phyloP scores from a whole-genome alignment of 2,113 vertebrate species.

The Danionella cerebrum region DNA sequence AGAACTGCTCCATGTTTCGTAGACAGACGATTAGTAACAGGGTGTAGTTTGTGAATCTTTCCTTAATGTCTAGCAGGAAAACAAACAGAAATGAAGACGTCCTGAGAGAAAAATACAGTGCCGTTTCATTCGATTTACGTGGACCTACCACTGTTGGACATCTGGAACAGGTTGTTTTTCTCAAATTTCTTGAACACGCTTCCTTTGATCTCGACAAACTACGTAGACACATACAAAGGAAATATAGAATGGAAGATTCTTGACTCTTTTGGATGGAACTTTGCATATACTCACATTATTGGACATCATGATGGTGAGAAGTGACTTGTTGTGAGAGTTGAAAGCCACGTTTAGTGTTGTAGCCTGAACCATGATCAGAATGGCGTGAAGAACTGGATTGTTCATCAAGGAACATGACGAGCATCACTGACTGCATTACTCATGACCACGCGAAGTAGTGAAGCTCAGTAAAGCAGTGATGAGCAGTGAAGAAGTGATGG shows the following conservation, averaged over 20 bases:
- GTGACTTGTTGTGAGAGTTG: constrained; percentile 98
- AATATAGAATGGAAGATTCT: neutral
- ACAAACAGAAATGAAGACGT: neutral
- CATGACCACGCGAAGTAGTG: no score
- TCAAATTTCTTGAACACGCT: constrained; percentile 99
- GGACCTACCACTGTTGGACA: constrained; percentile 94
- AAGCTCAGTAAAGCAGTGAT: no score
- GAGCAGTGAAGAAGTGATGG: no score
- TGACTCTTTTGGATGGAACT: neutral
- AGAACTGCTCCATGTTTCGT: constrained; percentile 99
- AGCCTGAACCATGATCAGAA: constrained; percentile 98
- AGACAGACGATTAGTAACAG: constrained; percentile 94
- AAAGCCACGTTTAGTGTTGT: constrained; percentile 98
- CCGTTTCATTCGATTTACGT: neutral
- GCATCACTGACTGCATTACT: neutral
- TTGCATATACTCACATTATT: constrained; percentile 83
- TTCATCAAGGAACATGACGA: constrained; percentile 67
- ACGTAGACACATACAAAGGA: constrained; percentile 44
- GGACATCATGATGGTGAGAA: constrained; percentile 99
- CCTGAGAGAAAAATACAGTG: neutral
- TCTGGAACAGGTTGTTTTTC: constrained; percentile 98
- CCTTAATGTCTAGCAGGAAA: constrained; percentile 85
- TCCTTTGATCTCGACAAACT: constrained; percentile 99
- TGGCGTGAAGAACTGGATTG: constrained; percentile 84
- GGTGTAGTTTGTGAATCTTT: constrained; percentile 96